Percentiles rank a stretch among this genome's conserved stretches.
Conservation (phyloP, 2,797 vertebrate species). For the Lagorchestes hirsutus region DNA sequence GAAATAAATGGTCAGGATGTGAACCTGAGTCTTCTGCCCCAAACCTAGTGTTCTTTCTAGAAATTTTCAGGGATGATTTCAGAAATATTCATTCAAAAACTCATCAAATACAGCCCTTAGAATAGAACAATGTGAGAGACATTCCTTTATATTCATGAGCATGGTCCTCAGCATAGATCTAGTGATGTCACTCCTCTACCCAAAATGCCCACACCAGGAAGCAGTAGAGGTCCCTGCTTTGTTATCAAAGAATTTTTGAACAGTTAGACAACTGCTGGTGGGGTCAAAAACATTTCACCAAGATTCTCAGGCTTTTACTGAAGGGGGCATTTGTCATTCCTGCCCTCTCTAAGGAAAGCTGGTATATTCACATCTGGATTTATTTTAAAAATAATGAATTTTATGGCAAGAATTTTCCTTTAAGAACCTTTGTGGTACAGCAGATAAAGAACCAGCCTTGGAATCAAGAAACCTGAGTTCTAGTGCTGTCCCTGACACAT, state of each 20-base stretch:
- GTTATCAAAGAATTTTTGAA: background rate
- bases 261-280: background rate
- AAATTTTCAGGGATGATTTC: background rate
- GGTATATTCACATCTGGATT: constrained; percentile 29
- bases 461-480: constrained; percentile 25
- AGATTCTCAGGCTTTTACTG: background rate
- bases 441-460: constrained; percentile 34
- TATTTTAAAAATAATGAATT: constrained; percentile 39
- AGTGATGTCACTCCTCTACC: background rate
- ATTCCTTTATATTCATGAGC: background rate
- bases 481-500: background rate
- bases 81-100: background rate
- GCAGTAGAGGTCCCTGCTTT: background rate
- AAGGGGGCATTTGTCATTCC: constrained; percentile 9
- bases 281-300: background rate
- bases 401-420: background rate
- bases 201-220: background rate
- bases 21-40: background rate
- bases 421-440: background rate
- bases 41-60: background rate
- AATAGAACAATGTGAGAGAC: background rate
- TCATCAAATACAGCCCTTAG: background rate
- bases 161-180: background rate
- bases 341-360: constrained; percentile 11
- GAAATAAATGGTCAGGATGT: background rate